Evolutionary conservation across 2,797 vertebrate genomes (phyloP).

Genomic region (Sebastes iracundus): DNA sequence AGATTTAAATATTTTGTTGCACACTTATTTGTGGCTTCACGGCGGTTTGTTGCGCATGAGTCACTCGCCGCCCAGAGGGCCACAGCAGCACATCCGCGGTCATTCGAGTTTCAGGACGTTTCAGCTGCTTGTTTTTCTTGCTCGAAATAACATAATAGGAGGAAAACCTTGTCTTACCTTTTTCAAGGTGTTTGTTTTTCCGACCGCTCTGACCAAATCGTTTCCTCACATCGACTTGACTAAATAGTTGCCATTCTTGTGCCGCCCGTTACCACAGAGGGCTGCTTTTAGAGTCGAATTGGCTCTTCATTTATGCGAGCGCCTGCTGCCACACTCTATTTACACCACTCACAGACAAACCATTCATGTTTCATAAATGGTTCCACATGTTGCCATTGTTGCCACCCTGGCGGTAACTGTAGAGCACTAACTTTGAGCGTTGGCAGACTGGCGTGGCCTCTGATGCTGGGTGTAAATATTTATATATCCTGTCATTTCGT

Average conservation of each 20-base stretch:
- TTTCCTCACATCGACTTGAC: slow-evolving; percentile 45
- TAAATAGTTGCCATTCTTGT: slow-evolving; percentile 54
- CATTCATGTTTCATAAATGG: slow-evolving; percentile 65
- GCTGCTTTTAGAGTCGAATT: slow-evolving; percentile 54
- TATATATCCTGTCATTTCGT: slow-evolving; percentile 73
- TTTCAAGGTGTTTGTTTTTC: slow-evolving; percentile 57
- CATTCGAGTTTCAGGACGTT: slow-evolving; percentile 51
- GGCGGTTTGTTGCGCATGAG: slow-evolving; percentile 68
- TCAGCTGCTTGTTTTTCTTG: slow-evolving; percentile 52
- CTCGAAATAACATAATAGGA: slow-evolving; percentile 52
- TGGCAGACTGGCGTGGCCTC: slow-evolving; percentile 56
- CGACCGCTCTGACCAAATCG: not conserved
- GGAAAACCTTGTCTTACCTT: slow-evolving; percentile 34
- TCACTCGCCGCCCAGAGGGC: slow-evolving; percentile 47
- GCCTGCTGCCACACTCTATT: slow-evolving; percentile 60
- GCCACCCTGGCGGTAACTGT: slow-evolving; percentile 31
- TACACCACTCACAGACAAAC: slow-evolving; percentile 51
- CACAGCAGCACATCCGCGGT: slow-evolving; percentile 30
- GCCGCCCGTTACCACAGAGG: slow-evolving; percentile 43
- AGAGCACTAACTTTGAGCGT: slow-evolving; percentile 38
- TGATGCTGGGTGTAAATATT: slow-evolving; percentile 74
- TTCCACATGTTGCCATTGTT: slow-evolving; percentile 71
- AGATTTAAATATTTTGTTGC: slow-evolving; percentile 67
- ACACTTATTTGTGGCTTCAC: slow-evolving; percentile 64
- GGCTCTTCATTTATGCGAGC: slow-evolving; percentile 49